Base-by-base conservation (phyloP, 2,797 vertebrate species). In the Stomatorhinus walkeri region DNA sequence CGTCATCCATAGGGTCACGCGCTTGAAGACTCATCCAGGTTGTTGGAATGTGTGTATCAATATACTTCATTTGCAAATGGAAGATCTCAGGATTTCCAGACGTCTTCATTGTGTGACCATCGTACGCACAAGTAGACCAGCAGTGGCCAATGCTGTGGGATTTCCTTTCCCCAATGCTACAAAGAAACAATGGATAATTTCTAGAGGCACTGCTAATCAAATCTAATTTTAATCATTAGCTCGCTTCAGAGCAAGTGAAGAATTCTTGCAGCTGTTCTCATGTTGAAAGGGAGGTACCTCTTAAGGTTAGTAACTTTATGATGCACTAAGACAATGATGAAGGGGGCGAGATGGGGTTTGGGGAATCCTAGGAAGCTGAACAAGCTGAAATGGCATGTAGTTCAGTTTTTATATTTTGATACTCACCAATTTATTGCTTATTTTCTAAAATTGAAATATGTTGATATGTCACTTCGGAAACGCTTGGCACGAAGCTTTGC, bases 81-180 rank as follows among this genome's bases (percentile, higher is more conserved):
- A 89, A 87, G 40, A 61, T 89, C 90, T 90, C 87, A 85, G 89
- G 89, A 89, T 91, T 87, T 90, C 89, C 52, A 43, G 43, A 9
- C 22, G 61, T 54, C 76, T 5, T 90, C 3, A 61, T 87, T 64
- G 68, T 51, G 88, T 89, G 56, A 87, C 86, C 49, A 52, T 87
- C 51, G 16, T 36, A 32, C 19, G 81, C 32, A 89, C 40, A 48
- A 56, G 36, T 43, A 52, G 59, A 52, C 12, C 9, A 24, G 54
- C 51, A n/a, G 56, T n/a, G 22, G n/a, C 54, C 36, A 46, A 5
- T 46, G 86, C 86, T n/a, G 32, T 43, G 24, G 83, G 85, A 87
- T 56, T 49, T 84, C 46, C 81, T 10, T 22, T 84, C 48, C 43
- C 22, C 8, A 84, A 4, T 51, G 8, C 88, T 88, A 68, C 49